Evolutionary conservation across 2,797 vertebrate species (phyloP).

Genomic region (Sphaeramia orbicularis): DNA sequence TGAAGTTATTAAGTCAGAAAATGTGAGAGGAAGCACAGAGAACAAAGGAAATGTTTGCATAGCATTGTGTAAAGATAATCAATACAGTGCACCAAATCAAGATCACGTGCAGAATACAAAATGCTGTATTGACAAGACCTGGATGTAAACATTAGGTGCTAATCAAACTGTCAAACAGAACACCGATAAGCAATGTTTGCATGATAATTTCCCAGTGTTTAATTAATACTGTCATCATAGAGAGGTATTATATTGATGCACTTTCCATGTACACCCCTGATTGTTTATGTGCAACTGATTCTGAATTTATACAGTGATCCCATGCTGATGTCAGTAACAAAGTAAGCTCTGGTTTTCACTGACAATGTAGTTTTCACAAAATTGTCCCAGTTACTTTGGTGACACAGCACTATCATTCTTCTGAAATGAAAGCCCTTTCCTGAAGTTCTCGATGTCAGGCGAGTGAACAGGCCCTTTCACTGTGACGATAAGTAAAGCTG

Average conservation of each 20-base stretch:
- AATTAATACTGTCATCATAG: slow-evolving; percentile 27
- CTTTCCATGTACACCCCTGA: slow-evolving; percentile 18
- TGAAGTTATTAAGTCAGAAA: background rate
- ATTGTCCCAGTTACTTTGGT: slow-evolving; percentile 46
- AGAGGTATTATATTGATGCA: background rate
- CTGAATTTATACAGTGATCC: slow-evolving; percentile 33
- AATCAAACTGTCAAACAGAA: slow-evolving; percentile 30
- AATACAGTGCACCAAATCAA: background rate
- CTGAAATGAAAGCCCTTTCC: slow-evolving; percentile 52
- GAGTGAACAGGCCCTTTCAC: slow-evolving; percentile 55
- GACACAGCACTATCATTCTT: slow-evolving; percentile 58
- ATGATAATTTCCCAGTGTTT: slow-evolving; percentile 24
- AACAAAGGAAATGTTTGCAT: slow-evolving; percentile 7
- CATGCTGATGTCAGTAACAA: slow-evolving; percentile 20
- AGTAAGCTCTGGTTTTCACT: slow-evolving; percentile 39
- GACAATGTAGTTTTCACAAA: slow-evolving; percentile 37
- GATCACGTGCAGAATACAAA: slow-evolving; percentile 8
- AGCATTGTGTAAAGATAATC: slow-evolving; percentile 1
- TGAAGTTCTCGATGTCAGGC: slow-evolving; percentile 36
- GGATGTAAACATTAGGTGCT: slow-evolving; percentile 25
- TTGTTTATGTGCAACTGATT: background rate
- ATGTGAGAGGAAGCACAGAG: background rate
- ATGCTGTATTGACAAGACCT: background rate
- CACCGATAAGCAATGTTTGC: slow-evolving; percentile 13
- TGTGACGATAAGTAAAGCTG: slow-evolving; percentile 34